A percentile compares a stretch with the other conserved stretches of the same genome.
phyloP scores from a whole-genome alignment of 2,888 invertebrate genomes.

The Drymonia ruficornis region DNA sequence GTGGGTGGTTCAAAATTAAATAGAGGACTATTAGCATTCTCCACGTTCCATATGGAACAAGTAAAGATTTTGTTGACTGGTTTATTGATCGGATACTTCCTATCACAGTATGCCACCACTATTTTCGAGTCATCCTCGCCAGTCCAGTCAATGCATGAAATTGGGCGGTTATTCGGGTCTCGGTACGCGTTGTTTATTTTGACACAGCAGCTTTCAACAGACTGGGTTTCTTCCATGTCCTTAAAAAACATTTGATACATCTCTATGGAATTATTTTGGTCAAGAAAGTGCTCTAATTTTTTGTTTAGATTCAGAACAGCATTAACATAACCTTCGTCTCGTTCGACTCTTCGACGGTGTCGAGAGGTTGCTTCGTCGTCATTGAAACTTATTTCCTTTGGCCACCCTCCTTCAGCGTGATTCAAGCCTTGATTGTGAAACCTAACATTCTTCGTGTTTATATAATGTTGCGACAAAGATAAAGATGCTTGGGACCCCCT shows the following conservation, averaged over 20 bases:
- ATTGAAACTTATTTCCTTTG: conserved; percentile 86
- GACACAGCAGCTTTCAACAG: conserved; percentile 77
- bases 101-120: conserved; percentile 85
- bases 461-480: conserved; percentile 60
- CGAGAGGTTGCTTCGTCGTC: conserved; percentile 88
- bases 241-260: conserved; percentile 90
- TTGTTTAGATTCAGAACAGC: conserved; percentile 82
- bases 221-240: conserved; percentile 71
- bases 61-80: conserved; percentile 69
- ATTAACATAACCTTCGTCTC: conserved; percentile 89
- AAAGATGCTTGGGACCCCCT: conserved; percentile 63
- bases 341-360: conserved; percentile 89
- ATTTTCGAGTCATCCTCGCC: conserved; percentile 86
- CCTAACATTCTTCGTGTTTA: conserved; percentile 85
- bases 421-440: conserved; percentile 82
- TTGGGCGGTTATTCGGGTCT: conserved; percentile 73
- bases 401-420: conserved; percentile 93
- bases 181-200: conserved; percentile 87
- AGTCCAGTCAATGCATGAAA: conserved; percentile 87
- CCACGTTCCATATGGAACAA: conserved; percentile 86
- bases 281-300: conserved; percentile 85
- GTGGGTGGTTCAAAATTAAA: conserved; percentile 45
- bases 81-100: conserved; percentile 40
- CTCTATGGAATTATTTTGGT: conserved; percentile 91
- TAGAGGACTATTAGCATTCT: conserved; percentile 55